Base-by-base conservation (phyloP, 2,113 vertebrate genomes). In the Antigone vipio region DNA sequence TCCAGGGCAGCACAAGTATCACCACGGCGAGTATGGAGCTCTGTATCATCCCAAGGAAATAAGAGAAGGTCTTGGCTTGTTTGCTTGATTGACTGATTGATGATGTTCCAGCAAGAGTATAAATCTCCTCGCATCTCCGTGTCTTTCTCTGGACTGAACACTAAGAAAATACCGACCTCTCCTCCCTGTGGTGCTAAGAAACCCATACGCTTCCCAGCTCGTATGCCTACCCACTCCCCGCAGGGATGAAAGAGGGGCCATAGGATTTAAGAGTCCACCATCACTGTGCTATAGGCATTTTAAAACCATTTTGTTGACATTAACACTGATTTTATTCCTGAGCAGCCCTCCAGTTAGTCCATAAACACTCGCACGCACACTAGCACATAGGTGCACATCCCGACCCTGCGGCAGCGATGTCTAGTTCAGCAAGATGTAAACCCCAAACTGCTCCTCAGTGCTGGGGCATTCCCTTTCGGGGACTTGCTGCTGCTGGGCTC, bases 11-110 rank as follows among this genome's bases (percentile, higher is more conserved):
- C 0, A 0, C 1, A 11, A 75, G 29, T 42, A 21, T 47, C 11
- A 4, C 59, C 24, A 24, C 0, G 0, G 62, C 0, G 3, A 59
- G 35, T 15, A 7, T 2, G 8, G 72, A 73, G 63, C 34, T 62
- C 24, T 82, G 35, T n/a, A 7, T 38, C 8, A 0, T 34, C 71
- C 67, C 7, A 0, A 20, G 42, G 38, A 80, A 94, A 44, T 13
- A 47, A 74, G 50, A 91, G 45, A 49, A 63, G 17, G 47, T 71
- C 86, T 96, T 86, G 64, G 32, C 64, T 88, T 75, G 24, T 53
- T 79, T 81, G 12, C 40, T 83, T 73, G 74, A 68, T 81, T 92
- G 92, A 52, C 53, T 75, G 71, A 30, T 59, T 34, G 35, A 74
- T 76, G 62, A 10, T 68, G 62, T 92, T 87, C 58, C 66, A 88